Percentiles rank a stretch among this genome's conserved stretches.
Conservation (phyloP, 2,797 vertebrate genomes). For the Falco biarmicus region DNA sequence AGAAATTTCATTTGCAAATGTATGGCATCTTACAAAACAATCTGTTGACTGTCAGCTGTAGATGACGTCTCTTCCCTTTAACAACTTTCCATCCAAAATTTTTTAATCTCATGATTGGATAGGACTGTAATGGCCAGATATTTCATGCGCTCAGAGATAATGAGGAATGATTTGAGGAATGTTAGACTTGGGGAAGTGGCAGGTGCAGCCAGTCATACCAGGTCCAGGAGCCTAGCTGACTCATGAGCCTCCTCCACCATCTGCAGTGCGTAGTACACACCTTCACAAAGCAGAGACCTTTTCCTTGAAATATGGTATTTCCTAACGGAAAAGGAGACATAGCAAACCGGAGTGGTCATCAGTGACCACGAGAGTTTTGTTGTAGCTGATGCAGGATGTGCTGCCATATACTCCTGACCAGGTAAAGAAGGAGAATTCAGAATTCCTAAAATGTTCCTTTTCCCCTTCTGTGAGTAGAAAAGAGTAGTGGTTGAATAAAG, state of each 20-base stretch:
- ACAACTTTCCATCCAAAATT: conserved; percentile 37
- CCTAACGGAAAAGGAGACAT: not conserved
- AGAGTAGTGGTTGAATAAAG: not conserved
- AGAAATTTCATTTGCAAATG: conserved; percentile 52
- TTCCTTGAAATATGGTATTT: not conserved
- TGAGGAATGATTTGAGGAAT: not conserved
- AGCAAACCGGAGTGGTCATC: not conserved
- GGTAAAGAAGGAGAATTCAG: not conserved
- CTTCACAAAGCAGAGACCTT: not conserved
- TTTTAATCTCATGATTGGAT: conserved; percentile 38
- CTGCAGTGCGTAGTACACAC: not conserved
- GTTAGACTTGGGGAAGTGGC: not conserved
- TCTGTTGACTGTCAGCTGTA: conserved; percentile 58
- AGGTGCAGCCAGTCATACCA: not conserved
- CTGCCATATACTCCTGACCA: not conserved
- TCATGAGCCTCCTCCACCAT: not conserved
- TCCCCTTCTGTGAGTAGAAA: not conserved
- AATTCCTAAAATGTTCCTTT: not conserved
- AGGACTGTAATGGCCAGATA: not conserved
- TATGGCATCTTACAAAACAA: conserved; percentile 17
- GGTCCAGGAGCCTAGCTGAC: not conserved
- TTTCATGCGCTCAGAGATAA: not conserved
- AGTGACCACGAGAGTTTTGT: not conserved
- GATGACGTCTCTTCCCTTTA: conserved; percentile 33
- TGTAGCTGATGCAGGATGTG: not conserved